Evolutionary conservation across 37 sponge, comb jelly and placozoan genomes (phyloP), one percentile per base, ranked within the genome.

Genomic region (Chondrilla cf. caribensis): DNA sequence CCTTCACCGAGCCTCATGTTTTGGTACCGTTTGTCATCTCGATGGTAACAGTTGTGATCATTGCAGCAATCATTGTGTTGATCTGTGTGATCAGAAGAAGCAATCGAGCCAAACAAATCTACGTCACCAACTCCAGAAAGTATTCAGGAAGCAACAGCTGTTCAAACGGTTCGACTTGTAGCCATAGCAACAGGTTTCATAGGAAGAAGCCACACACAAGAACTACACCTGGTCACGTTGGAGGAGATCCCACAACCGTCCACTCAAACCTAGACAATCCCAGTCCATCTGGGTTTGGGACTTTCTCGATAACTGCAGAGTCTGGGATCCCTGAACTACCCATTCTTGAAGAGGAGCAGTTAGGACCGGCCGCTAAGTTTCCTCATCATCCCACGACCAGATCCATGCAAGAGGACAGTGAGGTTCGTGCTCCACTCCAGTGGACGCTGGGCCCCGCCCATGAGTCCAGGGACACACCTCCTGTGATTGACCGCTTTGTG

Each of bases 381-480:
- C 51, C 51, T 6, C 0, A 67, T 29, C 68, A 28, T 1, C 68
- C 68, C 31, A 28, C 31, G 29, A 33, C 32, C 2, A 31, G 33
- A 3, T 1, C 18, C 24, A 2, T 40, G 21, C 25, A 39, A 24
- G 24, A 73, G 9, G 41, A 38, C 24, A 25, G 36, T 73, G 76
- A 42, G 40, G 2, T 24, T 2, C 43, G 24, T 21, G 25, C 31
- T 11, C 76, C 44, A 41, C 14, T 73, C 21, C 76, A 73, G 41
- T 73, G 76, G 76, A 73, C 44, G 2, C 0, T 43, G 38, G 76
- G 76, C 44, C 76, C 76, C 41, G 76, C 76, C 76, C 76, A 73
- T 39, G 76, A 73, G n/a, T 73, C 76, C 17, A 73, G 44, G 22
- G 44, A 42, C 44, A 73, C 76, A 1, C 44, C 76, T 21, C 76